Base-by-base conservation (phyloP, 2,888 invertebrate species). In the Drosophila longiperda region DNA sequence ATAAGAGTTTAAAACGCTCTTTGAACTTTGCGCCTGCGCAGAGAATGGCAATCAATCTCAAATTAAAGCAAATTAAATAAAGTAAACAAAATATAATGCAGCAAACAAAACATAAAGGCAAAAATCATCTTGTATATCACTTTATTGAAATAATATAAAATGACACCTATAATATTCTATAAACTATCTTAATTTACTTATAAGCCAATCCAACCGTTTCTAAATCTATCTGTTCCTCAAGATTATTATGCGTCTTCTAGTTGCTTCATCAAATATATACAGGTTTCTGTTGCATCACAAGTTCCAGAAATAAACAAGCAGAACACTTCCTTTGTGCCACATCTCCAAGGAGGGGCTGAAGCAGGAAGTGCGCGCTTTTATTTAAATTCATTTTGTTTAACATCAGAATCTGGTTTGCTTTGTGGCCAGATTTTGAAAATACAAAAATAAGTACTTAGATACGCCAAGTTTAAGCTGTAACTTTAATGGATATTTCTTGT, bases 331-430 rank as follows among this genome's bases (percentile, higher is more conserved):
- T 69, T 71, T 69, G 58, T 59, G 55, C 38, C 52, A 34, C 62
- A 38, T 45, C 29, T 45, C 17, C 40, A 20, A 32, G 34, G 61
- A 50, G 33, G 53, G 49, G 48, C 42, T n/a, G n/a, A n/a, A 40
- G 49, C 68, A 79, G 82, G 80, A 81, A 82, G 80, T 81, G 70
- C 74, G 82, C 76, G 62, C 67, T 79, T 81, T 65, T 66, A 53
- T 74, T 68, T 49, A 71, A 82, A 79, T 79, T 79, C 77, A 74
- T 82, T 81, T 81, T 80, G 82, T 76, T 74, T 77, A 68, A 63
- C 40, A 69, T 34, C 59, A 65, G 59, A 72, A 70, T 59, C 58
- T 72, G 64, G 70, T 70, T 70, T 70, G 64, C 64, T 59, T 65
- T 70, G 64, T 70, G 54, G 64, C 54, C 58, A 72, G 58, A 71